phyloP scores from a whole-genome alignment of 1,140 invertebrate species.

The Cephus cinctus region DNA sequence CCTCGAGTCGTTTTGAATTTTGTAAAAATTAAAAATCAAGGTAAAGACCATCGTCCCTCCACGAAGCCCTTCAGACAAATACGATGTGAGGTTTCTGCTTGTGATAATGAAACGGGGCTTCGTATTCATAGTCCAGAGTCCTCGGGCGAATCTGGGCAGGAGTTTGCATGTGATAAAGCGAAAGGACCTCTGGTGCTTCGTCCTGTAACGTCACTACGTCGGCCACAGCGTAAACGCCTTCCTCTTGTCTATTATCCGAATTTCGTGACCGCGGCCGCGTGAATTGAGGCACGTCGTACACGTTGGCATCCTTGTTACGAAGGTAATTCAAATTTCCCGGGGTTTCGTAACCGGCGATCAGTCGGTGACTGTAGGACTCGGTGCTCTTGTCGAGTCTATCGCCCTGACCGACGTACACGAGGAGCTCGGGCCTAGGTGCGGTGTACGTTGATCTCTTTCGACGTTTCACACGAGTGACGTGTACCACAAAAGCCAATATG shows the following conservation, averaged over 20 bases:
- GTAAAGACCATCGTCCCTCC: no score
- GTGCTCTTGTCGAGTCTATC: conserved; percentile 43
- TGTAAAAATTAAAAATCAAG: no score
- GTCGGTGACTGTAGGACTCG: conserved; percentile 40
- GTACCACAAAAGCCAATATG: conserved; percentile 41
- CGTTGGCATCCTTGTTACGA: neutral
- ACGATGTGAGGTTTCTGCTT: conserved; percentile 49
- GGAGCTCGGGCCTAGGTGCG: conserved; percentile 45
- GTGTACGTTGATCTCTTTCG: conserved; percentile 43
- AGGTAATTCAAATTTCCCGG: conserved; percentile 28
- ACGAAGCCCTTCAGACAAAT: conserved; percentile 50
- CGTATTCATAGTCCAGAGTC: conserved; percentile 32
- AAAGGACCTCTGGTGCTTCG: conserved; percentile 43
- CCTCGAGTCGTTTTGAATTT: no score
- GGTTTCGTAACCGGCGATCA: conserved; percentile 44
- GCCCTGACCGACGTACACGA: conserved; percentile 47
- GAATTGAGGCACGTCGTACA: no score
- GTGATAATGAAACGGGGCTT: neutral
- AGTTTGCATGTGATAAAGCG: conserved; percentile 41
- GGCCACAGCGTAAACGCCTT: conserved; percentile 47
- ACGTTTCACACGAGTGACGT: conserved; percentile 37
- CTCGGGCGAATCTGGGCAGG: conserved; percentile 18
- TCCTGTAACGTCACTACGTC: conserved; percentile 42
- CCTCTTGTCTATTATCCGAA: conserved; percentile 23
- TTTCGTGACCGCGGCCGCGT: no score